Evolutionary conservation across 2,888 invertebrate genomes (phyloP), one percentile per base, ranked within the genome.

Genomic region (Chloroclysta siterata): DNA sequence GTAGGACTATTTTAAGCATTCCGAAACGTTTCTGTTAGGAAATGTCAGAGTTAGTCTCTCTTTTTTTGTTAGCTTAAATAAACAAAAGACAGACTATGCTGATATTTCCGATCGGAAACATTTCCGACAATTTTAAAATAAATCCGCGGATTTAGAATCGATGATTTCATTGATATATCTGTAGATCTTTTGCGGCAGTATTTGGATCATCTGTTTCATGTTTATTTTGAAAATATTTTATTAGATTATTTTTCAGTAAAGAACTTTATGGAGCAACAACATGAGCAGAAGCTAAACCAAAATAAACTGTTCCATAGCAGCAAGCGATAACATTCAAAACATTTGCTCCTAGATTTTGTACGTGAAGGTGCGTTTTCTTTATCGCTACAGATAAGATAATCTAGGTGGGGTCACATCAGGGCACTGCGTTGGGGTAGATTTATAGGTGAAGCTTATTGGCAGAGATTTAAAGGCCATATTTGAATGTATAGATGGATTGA

Each of bases 361-460:
- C 73, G 50, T 41, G 69, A 70, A 75, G 71, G 73, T 75, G 74
- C 75, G 75, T 78, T 77, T 52, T 69, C 72, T 74, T 80, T 82
- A 83, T 82, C 82, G 75, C 67, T 58, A 54, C 57, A 78, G 83
- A 83, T 83, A 83, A 83, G 83, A 82, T 83, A 78, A 73, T 68
- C 80, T 78, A 77, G 55, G 69, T 59, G 72, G 72, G 81, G 82
- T 82, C 81, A 78, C 71, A 70, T 63, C 67, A 71, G 77, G 77
- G 71, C 76, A 77, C 52, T 41, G 22, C 58, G 63, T 60, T 52
- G 44, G 53, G 51, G 50, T 58, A 53, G 67, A 68, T 69, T 71
- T 71, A 71, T 65, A 44, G 47, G 60, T 55, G 51, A 64, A 65
- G 10, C 59, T 52, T 65, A 65, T 65, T 47, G 46, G 55, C 63